Evolutionary conservation across 2,888 invertebrate species (phyloP), one percentile per base, ranked within the genome.

Genomic region (Hirtodrosophila trivittata): DNA sequence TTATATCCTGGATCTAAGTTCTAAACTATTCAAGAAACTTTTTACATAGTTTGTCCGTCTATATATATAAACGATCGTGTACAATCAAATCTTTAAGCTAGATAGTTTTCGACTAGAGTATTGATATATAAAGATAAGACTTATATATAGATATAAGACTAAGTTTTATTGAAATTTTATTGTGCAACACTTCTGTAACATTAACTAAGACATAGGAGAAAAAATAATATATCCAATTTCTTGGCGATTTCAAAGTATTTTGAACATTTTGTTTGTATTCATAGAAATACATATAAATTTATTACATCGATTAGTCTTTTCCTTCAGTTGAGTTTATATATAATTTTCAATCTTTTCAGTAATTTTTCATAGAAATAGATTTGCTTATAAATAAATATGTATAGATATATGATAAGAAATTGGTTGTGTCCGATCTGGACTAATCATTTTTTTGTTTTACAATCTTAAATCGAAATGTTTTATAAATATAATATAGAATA

Each of bases 401-500:
- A 46, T 9, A 35, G 5, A 32, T 21, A 16, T 16, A 1, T 12
- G n/a, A 30, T 9, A 1, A 18, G n/a, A 21, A 0, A n/a, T 12
- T 1, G 3, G 33, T 14, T 14, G 3, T 1, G 21, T 16, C n/a
- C 13, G 30, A 28, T 16, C 26, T 47, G 25, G 10, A 21, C 5
- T n/a, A 46, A 32, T 16, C 5, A 2, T 30, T 3, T 9, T 10
- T n/a, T 33, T 21, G 9, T 28, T 38, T 7, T 26, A 37, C 26
- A 54, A 28, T 38, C 30, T 47, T 39, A 28, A 30, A 25, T 63
- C 13, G 32, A 25, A 41, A 35, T 9, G 10, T 51, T 50, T 32
- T 42, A 41, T 51, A 39, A 41, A 28, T 9, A 28, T 46, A 43
- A 33, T 49, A 64, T 30, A 54, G 35, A 47, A 70, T 13, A 32